These are phyloP conservation scores for Taenioides sp. DNA, from an alignment of 2,797 vertebrate species.

Conservation along the genomic window DNA sequence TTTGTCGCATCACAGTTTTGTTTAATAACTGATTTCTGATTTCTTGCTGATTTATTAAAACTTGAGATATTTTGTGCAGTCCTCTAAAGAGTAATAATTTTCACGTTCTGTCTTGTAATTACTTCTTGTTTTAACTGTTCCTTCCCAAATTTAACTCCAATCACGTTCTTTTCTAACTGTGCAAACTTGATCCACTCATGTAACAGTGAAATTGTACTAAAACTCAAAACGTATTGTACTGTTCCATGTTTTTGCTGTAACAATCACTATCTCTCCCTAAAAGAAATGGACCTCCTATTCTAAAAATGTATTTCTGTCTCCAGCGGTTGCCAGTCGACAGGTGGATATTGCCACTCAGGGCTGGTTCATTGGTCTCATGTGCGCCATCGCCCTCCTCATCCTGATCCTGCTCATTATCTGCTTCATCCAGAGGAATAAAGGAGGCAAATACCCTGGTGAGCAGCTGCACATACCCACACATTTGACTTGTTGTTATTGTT, in stretches of 20 bases:
- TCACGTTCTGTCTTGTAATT: neutral
- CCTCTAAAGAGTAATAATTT: neutral
- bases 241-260: neutral
- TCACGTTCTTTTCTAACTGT: slow-evolving; percentile 35
- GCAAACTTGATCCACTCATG: slow-evolving; percentile 27
- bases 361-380: slow-evolving; percentile 99
- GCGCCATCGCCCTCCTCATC: slow-evolving; percentile 95
- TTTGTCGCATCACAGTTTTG: neutral
- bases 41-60: neutral
- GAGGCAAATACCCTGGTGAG: slow-evolving; percentile 98
- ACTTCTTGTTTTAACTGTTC: neutral
- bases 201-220: slow-evolving; percentile 4
- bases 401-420: slow-evolving; percentile 96
- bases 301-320: slow-evolving; percentile 21
- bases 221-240: neutral
- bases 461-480: neutral
- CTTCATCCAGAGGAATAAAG: slow-evolving; percentile 98
- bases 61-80: neutral
- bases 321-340: slow-evolving; percentile 94
- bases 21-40: neutral
- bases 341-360: slow-evolving; percentile 98
- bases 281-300: neutral
- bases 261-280: neutral
- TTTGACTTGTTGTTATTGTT: neutral
- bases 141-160: slow-evolving; percentile 37